Evolutionary conservation across 1,140 invertebrate species (phyloP).

Genomic region (Bradynema listronoti): DNA sequence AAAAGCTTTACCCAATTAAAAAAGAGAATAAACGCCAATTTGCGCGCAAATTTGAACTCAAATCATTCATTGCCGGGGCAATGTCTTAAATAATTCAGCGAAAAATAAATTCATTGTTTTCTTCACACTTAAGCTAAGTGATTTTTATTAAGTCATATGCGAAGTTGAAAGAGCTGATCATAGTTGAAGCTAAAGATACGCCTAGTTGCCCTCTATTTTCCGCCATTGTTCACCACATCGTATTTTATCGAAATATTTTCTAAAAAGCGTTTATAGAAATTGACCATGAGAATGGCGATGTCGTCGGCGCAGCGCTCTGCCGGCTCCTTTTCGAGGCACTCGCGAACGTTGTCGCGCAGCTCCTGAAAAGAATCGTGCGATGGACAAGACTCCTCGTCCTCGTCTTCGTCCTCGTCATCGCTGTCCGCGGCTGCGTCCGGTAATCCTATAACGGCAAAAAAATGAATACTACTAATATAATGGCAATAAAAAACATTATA

Average conservation of each 20-base stretch:
- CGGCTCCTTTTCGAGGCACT: slow-evolving; percentile 94
- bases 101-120: too few relatives aligned
- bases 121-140: too few relatives aligned
- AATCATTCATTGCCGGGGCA: too few relatives aligned
- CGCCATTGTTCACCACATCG: background rate
- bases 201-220: too few relatives aligned
- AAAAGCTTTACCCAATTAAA: too few relatives aligned
- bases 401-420: slow-evolving; percentile 70
- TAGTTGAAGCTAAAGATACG: too few relatives aligned
- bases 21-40: too few relatives aligned
- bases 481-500: background rate
- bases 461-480: background rate
- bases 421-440: slow-evolving; percentile 89
- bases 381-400: slow-evolving; percentile 75
- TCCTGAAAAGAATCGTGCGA: slow-evolving; percentile 64
- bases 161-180: too few relatives aligned
- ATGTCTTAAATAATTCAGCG: too few relatives aligned
- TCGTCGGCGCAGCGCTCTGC: slow-evolving; percentile 85
- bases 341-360: slow-evolving; percentile 83
- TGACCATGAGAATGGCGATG: slow-evolving; percentile 75
- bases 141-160: too few relatives aligned
- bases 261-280: background rate
- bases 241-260: too few relatives aligned
- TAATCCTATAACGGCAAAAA: slow-evolving; percentile 66
- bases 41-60: too few relatives aligned